Conservation (phyloP, 2,113 vertebrate genomes). For the Antechinus stuartii region DNA sequence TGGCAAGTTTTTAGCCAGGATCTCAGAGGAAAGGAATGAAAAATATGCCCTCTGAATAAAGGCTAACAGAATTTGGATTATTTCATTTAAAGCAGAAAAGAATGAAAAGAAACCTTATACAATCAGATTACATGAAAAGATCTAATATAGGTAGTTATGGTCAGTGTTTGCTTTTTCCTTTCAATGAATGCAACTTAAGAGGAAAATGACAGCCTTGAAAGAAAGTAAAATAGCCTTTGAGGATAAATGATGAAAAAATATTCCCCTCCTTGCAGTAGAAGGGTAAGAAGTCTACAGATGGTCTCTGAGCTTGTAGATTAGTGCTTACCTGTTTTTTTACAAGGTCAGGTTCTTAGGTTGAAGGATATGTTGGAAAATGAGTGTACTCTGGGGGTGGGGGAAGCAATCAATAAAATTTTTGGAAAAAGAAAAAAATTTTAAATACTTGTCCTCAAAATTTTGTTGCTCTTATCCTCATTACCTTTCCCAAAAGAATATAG, state of each 20-base stretch:
- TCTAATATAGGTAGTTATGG: background rate
- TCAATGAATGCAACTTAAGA: background rate
- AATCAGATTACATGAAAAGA: background rate
- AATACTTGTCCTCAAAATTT: background rate
- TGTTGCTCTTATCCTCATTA: background rate
- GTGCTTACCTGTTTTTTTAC: background rate
- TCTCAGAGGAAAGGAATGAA: background rate
- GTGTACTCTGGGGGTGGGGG: background rate
- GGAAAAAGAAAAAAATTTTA: conserved; percentile 4
- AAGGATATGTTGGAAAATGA: background rate
- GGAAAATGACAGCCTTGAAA: background rate
- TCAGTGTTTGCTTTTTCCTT: background rate
- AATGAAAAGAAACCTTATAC: background rate
- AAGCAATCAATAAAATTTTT: background rate
- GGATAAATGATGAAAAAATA: background rate
- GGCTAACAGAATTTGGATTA: background rate
- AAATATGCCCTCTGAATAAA: background rate
- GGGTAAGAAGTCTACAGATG: background rate
- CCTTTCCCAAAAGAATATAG: background rate
- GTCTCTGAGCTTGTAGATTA: background rate
- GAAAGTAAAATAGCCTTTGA: background rate
- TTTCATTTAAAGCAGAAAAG: background rate
- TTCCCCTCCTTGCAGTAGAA: background rate
- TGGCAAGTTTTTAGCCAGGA: background rate
- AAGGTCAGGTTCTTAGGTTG: background rate